These are phyloP conservation scores for Glaucopsyche alexis DNA, from an alignment of 2,888 invertebrate species.

Conservation along the genomic window DNA sequence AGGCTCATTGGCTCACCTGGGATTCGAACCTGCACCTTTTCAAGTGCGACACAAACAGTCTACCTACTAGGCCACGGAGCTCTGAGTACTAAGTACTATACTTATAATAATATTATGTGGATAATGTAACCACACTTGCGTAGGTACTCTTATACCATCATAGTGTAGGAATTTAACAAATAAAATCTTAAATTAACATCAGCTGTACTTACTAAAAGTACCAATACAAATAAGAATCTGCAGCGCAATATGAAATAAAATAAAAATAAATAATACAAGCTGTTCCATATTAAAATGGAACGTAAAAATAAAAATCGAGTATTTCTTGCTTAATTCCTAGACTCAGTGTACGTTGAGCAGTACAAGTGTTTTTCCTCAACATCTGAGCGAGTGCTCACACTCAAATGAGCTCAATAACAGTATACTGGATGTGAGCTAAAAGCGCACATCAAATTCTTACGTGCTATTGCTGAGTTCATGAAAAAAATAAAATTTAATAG, in stretches of 20 bases:
- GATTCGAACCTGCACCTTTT: too few relatives aligned
- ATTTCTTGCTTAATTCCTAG: constrained; percentile 7
- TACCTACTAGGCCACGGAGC: too few relatives aligned
- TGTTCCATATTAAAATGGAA: constrained; percentile 1
- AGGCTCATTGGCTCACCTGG: too few relatives aligned
- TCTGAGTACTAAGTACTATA: too few relatives aligned
- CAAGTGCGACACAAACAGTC: too few relatives aligned
- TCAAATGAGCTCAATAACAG: constrained; percentile 42
- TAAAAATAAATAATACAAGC: constrained; percentile 3
- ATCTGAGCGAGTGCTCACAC: constrained; percentile 44
- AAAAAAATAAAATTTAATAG: constrained; percentile 23
- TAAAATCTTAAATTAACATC: too few relatives aligned
- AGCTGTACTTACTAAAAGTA: too few relatives aligned
- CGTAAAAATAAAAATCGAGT: constrained; percentile 2
- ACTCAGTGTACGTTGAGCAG: constrained; percentile 33
- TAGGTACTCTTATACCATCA: too few relatives aligned
- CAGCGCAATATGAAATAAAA: not conserved
- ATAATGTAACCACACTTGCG: too few relatives aligned
- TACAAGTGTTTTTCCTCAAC: constrained; percentile 42
- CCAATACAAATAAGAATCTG: too few relatives aligned
- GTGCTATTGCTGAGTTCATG: constrained; percentile 29
- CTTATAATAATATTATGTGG: too few relatives aligned
- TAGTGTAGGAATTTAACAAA: too few relatives aligned
- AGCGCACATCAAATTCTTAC: constrained; percentile 38
- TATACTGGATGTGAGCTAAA: constrained; percentile 41